phyloP scores from a whole-genome alignment of 2,888 invertebrate species.

The Cremastinae sp. region DNA sequence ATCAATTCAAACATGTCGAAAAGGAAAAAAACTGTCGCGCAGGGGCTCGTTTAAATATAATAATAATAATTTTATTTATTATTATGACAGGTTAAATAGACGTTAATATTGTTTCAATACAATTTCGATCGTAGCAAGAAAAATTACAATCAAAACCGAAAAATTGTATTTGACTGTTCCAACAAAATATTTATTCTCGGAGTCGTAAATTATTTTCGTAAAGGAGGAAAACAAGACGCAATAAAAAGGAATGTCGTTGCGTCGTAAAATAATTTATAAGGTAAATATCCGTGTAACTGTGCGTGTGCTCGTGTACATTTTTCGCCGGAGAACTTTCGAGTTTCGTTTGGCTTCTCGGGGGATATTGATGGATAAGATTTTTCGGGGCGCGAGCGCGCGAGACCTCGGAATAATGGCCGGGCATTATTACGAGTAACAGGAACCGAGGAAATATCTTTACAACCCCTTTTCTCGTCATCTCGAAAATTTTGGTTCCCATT shows the following conservation, averaged over 20 bases:
- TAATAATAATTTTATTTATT: too few relatives aligned
- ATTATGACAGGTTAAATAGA: too few relatives aligned
- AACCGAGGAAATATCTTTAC: slow-evolving; percentile 39
- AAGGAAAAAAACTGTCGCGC: too few relatives aligned
- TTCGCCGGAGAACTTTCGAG: slow-evolving; percentile 10
- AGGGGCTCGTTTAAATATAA: too few relatives aligned
- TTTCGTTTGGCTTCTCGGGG: not conserved
- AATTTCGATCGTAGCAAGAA: too few relatives aligned
- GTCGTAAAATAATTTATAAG: slow-evolving; percentile 62
- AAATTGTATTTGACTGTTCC: too few relatives aligned
- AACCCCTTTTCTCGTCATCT: slow-evolving; percentile 32
- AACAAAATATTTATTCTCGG: too few relatives aligned
- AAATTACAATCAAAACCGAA: too few relatives aligned
- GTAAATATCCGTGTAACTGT: slow-evolving; percentile 22
- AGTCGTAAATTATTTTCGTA: slow-evolving; percentile 42
- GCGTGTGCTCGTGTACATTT: slow-evolving; percentile 22
- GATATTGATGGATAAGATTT: slow-evolving; percentile 1
- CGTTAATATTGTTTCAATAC: too few relatives aligned
- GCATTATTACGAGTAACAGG: slow-evolving; percentile 53
- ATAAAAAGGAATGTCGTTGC: slow-evolving; percentile 57
- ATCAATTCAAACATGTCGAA: too few relatives aligned
- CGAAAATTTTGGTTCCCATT: slow-evolving; percentile 14
- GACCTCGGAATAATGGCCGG: slow-evolving; percentile 56
- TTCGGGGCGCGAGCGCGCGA: slow-evolving; percentile 27
- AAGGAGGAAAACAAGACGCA: slow-evolving; percentile 40